A percentile compares a stretch with the other conserved stretches of the same genome.
Conservation (phyloP, 2,888 invertebrate genomes). For the Glaucopsyche alexis region DNA sequence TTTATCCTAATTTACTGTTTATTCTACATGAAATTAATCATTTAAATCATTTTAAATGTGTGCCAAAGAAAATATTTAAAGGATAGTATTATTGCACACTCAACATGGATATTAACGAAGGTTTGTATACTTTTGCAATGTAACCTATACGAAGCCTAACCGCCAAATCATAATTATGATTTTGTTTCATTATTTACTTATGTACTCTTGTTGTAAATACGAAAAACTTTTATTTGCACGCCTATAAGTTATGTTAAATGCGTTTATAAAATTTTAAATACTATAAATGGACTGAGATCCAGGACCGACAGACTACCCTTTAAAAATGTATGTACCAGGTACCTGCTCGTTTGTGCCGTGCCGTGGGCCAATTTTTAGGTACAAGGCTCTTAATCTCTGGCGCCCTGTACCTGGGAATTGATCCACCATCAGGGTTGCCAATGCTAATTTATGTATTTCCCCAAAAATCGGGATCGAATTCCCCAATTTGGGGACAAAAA, state of each 20-base stretch:
- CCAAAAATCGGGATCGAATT: too few relatives aligned
- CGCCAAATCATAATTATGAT: neutral
- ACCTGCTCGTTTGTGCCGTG: too few relatives aligned
- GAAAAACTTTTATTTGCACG: neutral
- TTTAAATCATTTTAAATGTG: neutral
- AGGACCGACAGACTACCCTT: too few relatives aligned
- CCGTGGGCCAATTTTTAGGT: too few relatives aligned
- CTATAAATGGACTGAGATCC: too few relatives aligned
- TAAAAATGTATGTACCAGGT: too few relatives aligned
- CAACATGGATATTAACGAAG: conserved; percentile 68
- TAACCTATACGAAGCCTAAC: conserved; percentile 43
- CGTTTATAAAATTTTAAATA: neutral
- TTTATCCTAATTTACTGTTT: neutral
- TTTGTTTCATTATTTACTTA: neutral
- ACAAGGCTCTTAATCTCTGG: too few relatives aligned
- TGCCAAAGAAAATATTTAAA: conserved; percentile 28
- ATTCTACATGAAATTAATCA: neutral
- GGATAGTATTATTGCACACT: conserved; percentile 13
- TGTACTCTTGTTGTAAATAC: neutral
- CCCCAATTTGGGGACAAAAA: too few relatives aligned
- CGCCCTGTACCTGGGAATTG: too few relatives aligned
- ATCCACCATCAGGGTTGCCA: too few relatives aligned
- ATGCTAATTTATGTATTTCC: too few relatives aligned
- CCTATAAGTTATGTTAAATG: neutral
- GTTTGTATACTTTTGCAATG: conserved; percentile 46